Base-by-base conservation (phyloP, 2,113 vertebrate species). In the Oostethus manadensis region DNA sequence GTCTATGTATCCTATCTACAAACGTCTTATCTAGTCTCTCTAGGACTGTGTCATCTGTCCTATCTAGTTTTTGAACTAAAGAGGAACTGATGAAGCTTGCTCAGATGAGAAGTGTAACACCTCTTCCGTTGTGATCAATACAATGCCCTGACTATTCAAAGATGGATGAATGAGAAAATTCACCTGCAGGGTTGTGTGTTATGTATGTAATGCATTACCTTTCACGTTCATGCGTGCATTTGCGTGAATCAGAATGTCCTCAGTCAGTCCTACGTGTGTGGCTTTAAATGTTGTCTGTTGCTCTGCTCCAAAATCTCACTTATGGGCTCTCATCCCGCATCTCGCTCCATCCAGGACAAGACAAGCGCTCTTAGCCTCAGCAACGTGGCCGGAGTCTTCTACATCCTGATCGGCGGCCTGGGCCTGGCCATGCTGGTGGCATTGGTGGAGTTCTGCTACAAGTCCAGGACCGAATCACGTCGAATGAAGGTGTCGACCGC, bases 401-500 rank as follows among this genome's bases (percentile, higher is more conserved):
- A 99, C 92, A 99, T 99, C 90, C 92, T 99, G 87, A 98, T 99
- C 11, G 97, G 97, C 21, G 97, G 97, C 65, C 93, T 99, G 71
- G 96, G 97, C 65, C 87, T 99, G 84, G 97, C 97, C 87, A 99
- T 99, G 97, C 91, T 99, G 89, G 97, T 99, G 89, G 97, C 97
- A 45, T 91, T 99, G 90, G 93, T 99, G 88, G 97, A 99, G 89
- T 99, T 99, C 92, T 99, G 97, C 92, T 99, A 98, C 95, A 99
- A 99, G 90, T 98, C 95, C 66, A 88, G 97, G 87, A 96, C 94
- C 40, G 97, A 99, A 90, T 97, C 97, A 67, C 94, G 90, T 83
- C 86, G 95, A 90, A 99, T 99, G 95, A 98, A 98, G 96, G 96
- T 99, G 93, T 92, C 92, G 64, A 87, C 84, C 35, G 82, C 83